Conservation (phyloP, 2,888 invertebrate species). For the Serripes groenlandicus region DNA sequence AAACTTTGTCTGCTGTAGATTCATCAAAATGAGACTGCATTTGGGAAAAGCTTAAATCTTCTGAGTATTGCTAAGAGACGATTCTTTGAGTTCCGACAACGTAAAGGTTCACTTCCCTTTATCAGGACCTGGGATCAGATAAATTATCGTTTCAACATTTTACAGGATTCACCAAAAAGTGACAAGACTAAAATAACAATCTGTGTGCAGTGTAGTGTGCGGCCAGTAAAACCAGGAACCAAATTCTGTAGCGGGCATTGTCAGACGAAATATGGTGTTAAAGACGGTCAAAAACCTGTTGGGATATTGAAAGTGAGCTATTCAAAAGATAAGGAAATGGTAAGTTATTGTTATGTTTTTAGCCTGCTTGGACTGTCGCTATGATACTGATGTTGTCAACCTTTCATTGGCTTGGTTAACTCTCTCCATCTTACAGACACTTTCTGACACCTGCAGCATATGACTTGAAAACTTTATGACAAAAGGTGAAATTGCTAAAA, state of each 20-base stretch:
- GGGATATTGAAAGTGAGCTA: slow-evolving; percentile 31
- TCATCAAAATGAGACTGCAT: too few relatives aligned
- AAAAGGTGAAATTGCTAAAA: too few relatives aligned
- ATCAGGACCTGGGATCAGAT: too few relatives aligned
- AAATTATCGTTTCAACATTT: too few relatives aligned
- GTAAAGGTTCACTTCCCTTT: too few relatives aligned
- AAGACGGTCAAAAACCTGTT: slow-evolving; percentile 87
- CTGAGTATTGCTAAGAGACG: too few relatives aligned
- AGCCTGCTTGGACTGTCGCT: background rate
- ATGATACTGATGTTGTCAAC: background rate
- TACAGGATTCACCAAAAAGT: slow-evolving; percentile 24
- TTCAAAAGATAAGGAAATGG: slow-evolving; percentile 5
- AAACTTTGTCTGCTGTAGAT: too few relatives aligned
- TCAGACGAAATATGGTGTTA: slow-evolving; percentile 92
- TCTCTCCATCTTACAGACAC: background rate
- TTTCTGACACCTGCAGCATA: background rate
- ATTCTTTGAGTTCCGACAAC: too few relatives aligned
- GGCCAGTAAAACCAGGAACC: slow-evolving; percentile 77
- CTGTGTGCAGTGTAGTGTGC: slow-evolving; percentile 52
- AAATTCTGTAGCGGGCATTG: slow-evolving; percentile 96
- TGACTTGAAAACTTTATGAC: too few relatives aligned
- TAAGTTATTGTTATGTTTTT: background rate
- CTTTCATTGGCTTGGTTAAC: background rate
- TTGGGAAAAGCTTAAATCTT: too few relatives aligned
- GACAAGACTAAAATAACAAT: slow-evolving; percentile 34